Percentiles rank a stretch among this genome's conserved stretches.
Conservation (phyloP, 2,113 vertebrate genomes). For the Daubentonia madagascariensis region DNA sequence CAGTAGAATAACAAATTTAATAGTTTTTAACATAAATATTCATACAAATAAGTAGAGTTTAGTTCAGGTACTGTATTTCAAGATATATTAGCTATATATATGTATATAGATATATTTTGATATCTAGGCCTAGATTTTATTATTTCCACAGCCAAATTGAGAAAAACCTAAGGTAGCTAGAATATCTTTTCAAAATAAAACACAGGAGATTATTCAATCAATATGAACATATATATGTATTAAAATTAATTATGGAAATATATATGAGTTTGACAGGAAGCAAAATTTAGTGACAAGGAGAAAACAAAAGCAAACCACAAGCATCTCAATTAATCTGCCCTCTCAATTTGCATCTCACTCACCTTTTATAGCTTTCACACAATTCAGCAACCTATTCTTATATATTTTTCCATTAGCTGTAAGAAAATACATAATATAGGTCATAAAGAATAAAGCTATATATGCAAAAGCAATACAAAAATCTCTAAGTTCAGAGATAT, state of each 20-base stretch:
- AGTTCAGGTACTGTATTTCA: background rate
- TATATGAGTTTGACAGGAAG: background rate
- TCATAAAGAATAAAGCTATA: background rate
- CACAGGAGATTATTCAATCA: background rate
- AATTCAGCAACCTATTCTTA: background rate
- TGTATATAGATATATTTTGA: background rate
- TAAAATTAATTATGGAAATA: slow-evolving; percentile 6
- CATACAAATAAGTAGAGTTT: background rate
- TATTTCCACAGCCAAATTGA: background rate
- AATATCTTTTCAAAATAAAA: background rate
- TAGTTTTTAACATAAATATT: background rate
- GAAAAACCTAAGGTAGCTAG: background rate
- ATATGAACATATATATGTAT: background rate
- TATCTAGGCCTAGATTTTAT: background rate
- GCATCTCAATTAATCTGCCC: background rate
- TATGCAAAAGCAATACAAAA: background rate
- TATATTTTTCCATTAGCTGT: background rate
- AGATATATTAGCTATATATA: background rate
- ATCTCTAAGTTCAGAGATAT: background rate
- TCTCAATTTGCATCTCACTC: background rate
- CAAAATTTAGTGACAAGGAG: background rate
- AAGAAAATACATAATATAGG: background rate
- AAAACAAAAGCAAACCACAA: background rate
- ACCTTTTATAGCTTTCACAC: background rate
- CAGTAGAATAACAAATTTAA: background rate